A percentile compares a stretch with the other conserved stretches of the same genome.
phyloP scores from a whole-genome alignment of 1,140 invertebrate genomes.

The Kradibia gibbosae region DNA sequence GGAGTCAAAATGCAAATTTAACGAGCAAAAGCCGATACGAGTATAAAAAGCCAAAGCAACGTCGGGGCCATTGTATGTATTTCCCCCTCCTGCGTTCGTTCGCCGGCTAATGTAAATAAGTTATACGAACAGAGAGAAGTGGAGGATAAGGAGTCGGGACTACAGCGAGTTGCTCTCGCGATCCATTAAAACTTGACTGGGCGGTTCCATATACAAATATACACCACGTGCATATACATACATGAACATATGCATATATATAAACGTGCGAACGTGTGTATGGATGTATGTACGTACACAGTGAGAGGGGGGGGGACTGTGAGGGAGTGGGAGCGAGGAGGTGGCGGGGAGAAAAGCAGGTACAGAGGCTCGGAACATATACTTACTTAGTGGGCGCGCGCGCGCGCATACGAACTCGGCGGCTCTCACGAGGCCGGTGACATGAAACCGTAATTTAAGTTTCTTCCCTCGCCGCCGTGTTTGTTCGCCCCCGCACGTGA shows the following conservation, averaged over 20 bases:
- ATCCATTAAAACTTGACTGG: conserved; percentile 63
- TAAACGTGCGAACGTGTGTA: too few relatives aligned
- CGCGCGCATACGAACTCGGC: conserved; percentile 5
- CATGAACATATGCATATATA: too few relatives aligned
- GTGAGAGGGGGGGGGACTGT: too few relatives aligned
- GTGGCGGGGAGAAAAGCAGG: too few relatives aligned
- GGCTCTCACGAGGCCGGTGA: conserved; percentile 56
- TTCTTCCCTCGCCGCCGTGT: conserved; percentile 53
- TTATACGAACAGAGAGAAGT: conserved; percentile 32
- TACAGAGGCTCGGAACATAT: conserved; percentile 50
- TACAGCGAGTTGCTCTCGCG: conserved; percentile 52
- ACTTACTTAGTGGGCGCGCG: conserved; percentile 36
- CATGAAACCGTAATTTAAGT: conserved; percentile 68
- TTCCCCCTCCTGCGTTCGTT: neutral
- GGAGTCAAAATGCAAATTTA: conserved; percentile 43
- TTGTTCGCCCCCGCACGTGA: conserved; percentile 58
- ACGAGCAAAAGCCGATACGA: conserved; percentile 42
- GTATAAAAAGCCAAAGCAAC: conserved; percentile 38
- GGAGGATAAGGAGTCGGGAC: neutral
- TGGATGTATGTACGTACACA: too few relatives aligned
- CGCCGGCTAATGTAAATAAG: conserved; percentile 47
- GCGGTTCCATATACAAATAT: conserved; percentile 15
- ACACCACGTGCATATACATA: too few relatives aligned
- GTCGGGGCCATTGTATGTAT: conserved; percentile 15
- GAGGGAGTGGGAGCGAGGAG: too few relatives aligned